These are phyloP conservation scores for Anas bernieri DNA, from an alignment of 2,797 vertebrate species.

Conservation along the genomic window DNA sequence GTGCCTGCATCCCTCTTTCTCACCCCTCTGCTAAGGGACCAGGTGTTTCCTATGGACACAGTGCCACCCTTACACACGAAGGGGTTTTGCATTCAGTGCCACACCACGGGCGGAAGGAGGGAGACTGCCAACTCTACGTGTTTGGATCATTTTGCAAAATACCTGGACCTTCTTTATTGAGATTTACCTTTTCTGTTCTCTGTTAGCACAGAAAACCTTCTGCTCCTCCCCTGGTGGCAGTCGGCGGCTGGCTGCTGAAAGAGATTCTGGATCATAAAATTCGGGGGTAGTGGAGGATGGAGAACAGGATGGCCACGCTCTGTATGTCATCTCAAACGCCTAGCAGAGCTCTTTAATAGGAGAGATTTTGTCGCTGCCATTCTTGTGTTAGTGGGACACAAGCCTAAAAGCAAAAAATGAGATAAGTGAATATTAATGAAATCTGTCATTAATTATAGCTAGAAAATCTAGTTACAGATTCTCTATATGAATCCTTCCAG, in stretches of 20 bases:
- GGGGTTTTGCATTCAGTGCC: background rate
- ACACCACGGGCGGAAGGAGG: background rate
- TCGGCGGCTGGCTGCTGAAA: background rate
- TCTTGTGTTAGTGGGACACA: background rate
- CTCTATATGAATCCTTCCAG: no score
- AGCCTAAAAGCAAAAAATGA: background rate
- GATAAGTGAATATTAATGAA: conserved; percentile 27
- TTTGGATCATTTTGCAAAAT: background rate
- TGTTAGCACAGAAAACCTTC: background rate
- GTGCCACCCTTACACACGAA: background rate
- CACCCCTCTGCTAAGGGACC: background rate
- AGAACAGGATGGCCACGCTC: background rate
- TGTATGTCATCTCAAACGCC: background rate
- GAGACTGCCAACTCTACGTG: background rate
- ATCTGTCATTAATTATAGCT: background rate
- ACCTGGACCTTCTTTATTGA: background rate
- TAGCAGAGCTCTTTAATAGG: background rate
- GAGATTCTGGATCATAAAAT: background rate
- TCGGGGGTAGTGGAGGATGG: background rate
- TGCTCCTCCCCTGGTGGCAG: background rate
- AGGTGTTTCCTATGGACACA: background rate
- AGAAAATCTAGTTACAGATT: background rate
- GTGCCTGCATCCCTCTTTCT: background rate
- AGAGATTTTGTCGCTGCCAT: background rate
- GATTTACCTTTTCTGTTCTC: background rate